Base-by-base conservation (phyloP, 2,797 vertebrate species). In the Notamacropus eugenii region DNA sequence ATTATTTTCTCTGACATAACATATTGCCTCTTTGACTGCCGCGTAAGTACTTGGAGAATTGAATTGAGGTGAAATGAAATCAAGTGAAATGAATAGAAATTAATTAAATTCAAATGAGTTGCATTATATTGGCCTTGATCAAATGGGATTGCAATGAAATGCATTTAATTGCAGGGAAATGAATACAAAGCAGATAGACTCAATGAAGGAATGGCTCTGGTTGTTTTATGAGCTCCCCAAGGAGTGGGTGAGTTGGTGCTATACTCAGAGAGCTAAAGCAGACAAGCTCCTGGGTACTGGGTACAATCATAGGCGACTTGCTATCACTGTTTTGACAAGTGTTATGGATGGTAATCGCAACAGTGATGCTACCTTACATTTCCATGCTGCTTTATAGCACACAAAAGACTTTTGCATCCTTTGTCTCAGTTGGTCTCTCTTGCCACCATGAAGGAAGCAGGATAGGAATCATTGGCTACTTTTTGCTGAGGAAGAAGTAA, bases 71-170 rank as follows among this genome's bases (percentile, higher is more conserved):
- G 74, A 87, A 87, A 87, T 87, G 74, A 50, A 87, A 87, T 87
- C 40, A 87, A 87, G 74, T 50, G 74, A 87, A 87, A 87, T 87
- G 74, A 87, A 87, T 87, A 46, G 40, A 87, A 87, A 87, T 87
- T 87, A 87, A 87, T 87, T 87, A 87, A 87, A 87, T 87, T 87
- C 74, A 87, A 87, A 87, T 46, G 74, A 46, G 74, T 87, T 87
- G 74, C 40, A 87, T 87, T 87, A 87, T 87, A 50, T 87, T 87
- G 24, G 74, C 9, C 74, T 87, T 28, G 40, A 87, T 87, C 40
- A 87, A 87, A 87, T 87, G 74, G 74, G 74, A 87, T 87, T 87
- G 22, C 40, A 50, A 87, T 87, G 40, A 87, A 87, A 87, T 87
- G 74, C 27, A 87, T 87, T 87, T 87, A 87, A 87, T 87, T 87